These are phyloP conservation scores for Megalonaias nervosa DNA, from an alignment of 1,140 invertebrate genomes.

Conservation along the genomic window DNA sequence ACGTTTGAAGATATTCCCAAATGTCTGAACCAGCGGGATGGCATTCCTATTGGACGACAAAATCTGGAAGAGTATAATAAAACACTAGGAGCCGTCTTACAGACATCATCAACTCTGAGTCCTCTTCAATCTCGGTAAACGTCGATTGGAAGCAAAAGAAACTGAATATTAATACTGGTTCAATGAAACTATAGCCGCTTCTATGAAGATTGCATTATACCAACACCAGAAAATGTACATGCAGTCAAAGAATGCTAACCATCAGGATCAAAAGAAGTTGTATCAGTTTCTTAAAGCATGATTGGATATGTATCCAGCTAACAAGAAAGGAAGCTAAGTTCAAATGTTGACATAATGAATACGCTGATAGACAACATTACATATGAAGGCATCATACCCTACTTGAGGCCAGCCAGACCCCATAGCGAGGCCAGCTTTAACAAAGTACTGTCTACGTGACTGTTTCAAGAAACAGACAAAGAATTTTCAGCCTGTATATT, in stretches of 20 bases:
- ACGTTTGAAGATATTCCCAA: constrained; percentile 36
- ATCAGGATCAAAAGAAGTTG: constrained; percentile 39
- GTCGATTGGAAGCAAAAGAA: constrained; percentile 38
- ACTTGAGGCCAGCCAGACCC: constrained; percentile 36
- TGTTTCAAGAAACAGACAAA: constrained; percentile 46
- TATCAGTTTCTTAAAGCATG: neutral
- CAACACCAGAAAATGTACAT: constrained; percentile 44
- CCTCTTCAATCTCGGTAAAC: constrained; percentile 48
- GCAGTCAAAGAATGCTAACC: constrained; percentile 40
- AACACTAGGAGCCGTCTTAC: constrained; percentile 36
- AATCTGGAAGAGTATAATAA: constrained; percentile 42
- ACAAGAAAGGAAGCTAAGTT: constrained; percentile 40
- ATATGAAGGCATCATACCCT: constrained; percentile 25
- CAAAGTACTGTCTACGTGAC: constrained; percentile 68
- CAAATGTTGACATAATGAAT: constrained; percentile 37
- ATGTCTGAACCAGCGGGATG: constrained; percentile 37
- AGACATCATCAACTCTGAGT: constrained; percentile 36
- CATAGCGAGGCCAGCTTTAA: constrained; percentile 70
- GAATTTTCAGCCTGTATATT: constrained; percentile 58
- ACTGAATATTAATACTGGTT: constrained; percentile 45
- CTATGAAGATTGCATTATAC: no score
- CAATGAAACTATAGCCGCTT: neutral
- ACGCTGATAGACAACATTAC: constrained; percentile 45
- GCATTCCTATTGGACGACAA: constrained; percentile 28
- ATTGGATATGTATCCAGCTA: constrained; percentile 47